These are phyloP conservation scores for Polyodon spathula DNA, from an alignment of 2,113 vertebrate genomes.

Conservation along the genomic window DNA sequence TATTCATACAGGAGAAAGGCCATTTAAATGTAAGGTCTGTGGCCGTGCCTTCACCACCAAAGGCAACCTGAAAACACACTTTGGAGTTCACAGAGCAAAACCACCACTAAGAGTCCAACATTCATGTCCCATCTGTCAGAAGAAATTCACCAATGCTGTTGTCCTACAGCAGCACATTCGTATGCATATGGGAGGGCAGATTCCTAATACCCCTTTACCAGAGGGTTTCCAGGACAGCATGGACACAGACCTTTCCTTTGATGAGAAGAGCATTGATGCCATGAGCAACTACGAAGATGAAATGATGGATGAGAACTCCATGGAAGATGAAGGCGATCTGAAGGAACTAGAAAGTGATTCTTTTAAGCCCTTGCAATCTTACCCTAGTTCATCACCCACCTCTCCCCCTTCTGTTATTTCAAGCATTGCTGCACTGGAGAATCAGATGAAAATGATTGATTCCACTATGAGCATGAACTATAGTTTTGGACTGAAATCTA, in stretches of 20 bases:
- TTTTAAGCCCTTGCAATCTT: conserved; percentile 61
- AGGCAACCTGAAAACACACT: conserved; percentile 97
- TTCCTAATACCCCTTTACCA: conserved; percentile 85
- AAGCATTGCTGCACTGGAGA: conserved; percentile 91
- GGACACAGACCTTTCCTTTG: conserved; percentile 80
- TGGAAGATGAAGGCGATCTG: conserved; percentile 78
- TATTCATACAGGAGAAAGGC: conserved; percentile 93
- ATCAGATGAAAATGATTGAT: conserved; percentile 98
- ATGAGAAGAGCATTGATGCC: conserved; percentile 77
- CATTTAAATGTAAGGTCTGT: conserved; percentile 98
- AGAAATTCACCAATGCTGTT: conserved; percentile 97
- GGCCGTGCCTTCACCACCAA: conserved; percentile 97
- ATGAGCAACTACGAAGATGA: conserved; percentile 84
- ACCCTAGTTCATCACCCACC: conserved; percentile 66
- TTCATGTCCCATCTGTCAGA: conserved; percentile 97
- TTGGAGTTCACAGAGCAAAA: conserved; percentile 94
- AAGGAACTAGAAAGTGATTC: conserved; percentile 67
- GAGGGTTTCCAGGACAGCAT: conserved; percentile 82
- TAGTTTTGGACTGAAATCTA: conserved; percentile 64
- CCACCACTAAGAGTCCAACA: conserved; percentile 93
- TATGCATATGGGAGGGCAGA: conserved; percentile 98
- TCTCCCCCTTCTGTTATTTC: conserved; percentile 92
- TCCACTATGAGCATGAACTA: conserved; percentile 77
- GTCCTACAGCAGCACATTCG: conserved; percentile 97
- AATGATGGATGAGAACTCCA: conserved; percentile 82